Conservation (phyloP, 2,888 invertebrate species). For the Graphium colonna region DNA sequence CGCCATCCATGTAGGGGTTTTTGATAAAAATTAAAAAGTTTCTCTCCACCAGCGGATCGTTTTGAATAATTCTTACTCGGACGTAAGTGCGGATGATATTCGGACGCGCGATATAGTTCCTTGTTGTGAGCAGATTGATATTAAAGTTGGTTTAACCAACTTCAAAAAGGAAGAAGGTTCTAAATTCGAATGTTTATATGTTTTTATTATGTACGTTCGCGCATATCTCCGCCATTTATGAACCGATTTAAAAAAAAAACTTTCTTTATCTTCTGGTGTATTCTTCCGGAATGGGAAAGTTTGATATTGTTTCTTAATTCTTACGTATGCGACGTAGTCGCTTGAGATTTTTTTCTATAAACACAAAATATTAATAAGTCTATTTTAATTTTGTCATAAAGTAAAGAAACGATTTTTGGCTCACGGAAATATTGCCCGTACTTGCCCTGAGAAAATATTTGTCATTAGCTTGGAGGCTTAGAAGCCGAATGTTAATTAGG, state of each 20-base stretch:
- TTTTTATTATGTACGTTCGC: too few species aligned
- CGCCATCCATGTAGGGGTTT: slow-evolving; percentile 33
- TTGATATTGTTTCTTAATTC: too few species aligned
- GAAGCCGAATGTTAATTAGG: slow-evolving; percentile 13
- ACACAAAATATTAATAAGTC: slow-evolving; percentile 9
- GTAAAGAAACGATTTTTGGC: background rate
- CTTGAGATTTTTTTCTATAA: too few species aligned
- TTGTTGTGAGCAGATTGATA: background rate
- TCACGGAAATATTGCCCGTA: background rate
- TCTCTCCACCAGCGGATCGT: slow-evolving; percentile 23
- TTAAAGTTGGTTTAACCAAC: background rate
- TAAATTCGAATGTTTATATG: too few species aligned
- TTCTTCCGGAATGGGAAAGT: too few species aligned
- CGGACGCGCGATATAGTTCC: slow-evolving; percentile 6
- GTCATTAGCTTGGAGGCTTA: slow-evolving; percentile 7
- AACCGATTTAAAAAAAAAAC: too few species aligned
- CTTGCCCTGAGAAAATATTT: slow-evolving; percentile 5
- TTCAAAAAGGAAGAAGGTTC: too few species aligned
- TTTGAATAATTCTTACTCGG: slow-evolving; percentile 18
- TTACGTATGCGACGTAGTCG: too few species aligned
- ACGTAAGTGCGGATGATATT: slow-evolving; percentile 20
- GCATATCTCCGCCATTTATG: too few species aligned
- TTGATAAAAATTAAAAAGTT: slow-evolving; percentile 53
- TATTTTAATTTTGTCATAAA: background rate
- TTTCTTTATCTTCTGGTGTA: too few species aligned